phyloP scores from a whole-genome alignment of 1,140 invertebrate genomes.

The Oncopodura yosiiana region DNA sequence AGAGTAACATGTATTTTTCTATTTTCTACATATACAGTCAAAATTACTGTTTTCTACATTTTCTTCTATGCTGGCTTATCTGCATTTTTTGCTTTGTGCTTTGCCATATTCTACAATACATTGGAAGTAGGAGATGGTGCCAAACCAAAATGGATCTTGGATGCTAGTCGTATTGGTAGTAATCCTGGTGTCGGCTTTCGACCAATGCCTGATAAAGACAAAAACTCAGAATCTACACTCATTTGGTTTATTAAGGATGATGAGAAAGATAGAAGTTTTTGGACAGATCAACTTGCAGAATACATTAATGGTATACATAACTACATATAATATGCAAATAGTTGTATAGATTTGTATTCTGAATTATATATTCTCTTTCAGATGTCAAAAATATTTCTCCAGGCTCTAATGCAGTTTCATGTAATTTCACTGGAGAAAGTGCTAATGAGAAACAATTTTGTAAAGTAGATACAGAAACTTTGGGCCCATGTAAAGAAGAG shows the following conservation, averaged over 20 bases:
- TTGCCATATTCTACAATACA: constrained; percentile 87
- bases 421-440: too few species aligned
- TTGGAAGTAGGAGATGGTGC: constrained; percentile 55
- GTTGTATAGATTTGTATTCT: too few species aligned
- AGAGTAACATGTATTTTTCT: too few species aligned
- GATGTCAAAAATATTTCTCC: too few species aligned
- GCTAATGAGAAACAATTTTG: too few species aligned
- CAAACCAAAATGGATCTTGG: constrained; percentile 41
- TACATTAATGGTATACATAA: constrained; percentile 59
- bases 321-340: too few species aligned
- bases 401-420: too few species aligned
- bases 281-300: constrained; percentile 59
- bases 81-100: constrained; percentile 81
- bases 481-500: constrained; percentile 56
- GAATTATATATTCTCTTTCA: too few species aligned
- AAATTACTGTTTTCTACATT: constrained; percentile 85
- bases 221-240: constrained; percentile 81
- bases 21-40: constrained; percentile 55
- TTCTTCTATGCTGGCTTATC: constrained; percentile 80
- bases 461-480: constrained; percentile 51
- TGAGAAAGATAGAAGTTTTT: constrained; percentile 63
- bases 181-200: constrained; percentile 50
- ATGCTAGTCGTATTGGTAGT: constrained; percentile 16
- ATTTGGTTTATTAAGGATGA: constrained; percentile 80
- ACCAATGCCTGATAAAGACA: constrained; percentile 68